Conservation (phyloP, 2,888 invertebrate species). For the Gerris lacustris region DNA sequence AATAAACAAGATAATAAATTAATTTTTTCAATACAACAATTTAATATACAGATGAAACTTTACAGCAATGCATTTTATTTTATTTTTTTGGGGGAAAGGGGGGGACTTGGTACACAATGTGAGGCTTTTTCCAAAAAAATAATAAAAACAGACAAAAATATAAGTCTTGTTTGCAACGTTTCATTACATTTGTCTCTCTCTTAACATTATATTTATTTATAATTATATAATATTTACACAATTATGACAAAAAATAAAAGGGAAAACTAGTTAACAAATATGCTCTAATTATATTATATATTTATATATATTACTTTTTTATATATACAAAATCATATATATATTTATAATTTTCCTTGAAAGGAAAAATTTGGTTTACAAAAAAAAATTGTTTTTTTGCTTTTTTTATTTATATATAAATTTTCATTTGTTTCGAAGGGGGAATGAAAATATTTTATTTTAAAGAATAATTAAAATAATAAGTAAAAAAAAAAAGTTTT, state of each 20-base stretch:
- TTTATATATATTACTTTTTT: background rate
- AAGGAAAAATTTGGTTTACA: background rate
- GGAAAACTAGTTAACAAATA: background rate
- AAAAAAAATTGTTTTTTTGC: too few relatives aligned
- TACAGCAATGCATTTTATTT: background rate
- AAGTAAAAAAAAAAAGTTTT: too few relatives aligned
- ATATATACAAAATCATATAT: background rate
- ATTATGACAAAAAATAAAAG: background rate
- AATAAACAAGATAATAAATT: too few relatives aligned
- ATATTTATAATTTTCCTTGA: background rate
- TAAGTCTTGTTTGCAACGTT: background rate
- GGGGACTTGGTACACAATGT: background rate
- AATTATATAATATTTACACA: background rate
- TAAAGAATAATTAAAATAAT: too few relatives aligned
- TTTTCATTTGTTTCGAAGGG: background rate
- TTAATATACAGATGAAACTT: conserved; percentile 5
- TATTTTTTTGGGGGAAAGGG: background rate
- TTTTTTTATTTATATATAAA: background rate
- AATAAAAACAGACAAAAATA: background rate
- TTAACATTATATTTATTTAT: background rate
- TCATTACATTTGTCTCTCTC: conserved; percentile 1
- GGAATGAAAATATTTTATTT: too few relatives aligned
- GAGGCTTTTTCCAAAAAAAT: background rate
- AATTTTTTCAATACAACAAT: background rate
- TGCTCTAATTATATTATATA: background rate